Evolutionary conservation across 2,888 invertebrate species (phyloP).

Genomic region (Drosophila paramelanica): DNA sequence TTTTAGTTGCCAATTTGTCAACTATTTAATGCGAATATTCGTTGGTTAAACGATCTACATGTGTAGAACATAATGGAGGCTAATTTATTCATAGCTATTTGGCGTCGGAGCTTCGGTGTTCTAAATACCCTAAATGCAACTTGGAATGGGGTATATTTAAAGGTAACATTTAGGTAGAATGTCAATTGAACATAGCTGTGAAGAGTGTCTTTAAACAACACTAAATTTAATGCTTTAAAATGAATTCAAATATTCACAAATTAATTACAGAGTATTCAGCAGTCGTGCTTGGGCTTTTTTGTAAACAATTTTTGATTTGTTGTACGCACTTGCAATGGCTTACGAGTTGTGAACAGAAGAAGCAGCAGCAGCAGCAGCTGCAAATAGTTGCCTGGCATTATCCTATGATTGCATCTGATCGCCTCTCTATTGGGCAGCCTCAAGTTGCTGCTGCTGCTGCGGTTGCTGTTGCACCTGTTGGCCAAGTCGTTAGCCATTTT

Average conservation of each 20-base stretch:
- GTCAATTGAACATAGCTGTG: too few species aligned
- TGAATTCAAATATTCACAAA: too few species aligned
- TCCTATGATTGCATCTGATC: slow-evolving; percentile 37
- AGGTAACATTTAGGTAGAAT: too few species aligned
- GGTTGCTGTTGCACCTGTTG: slow-evolving; percentile 55
- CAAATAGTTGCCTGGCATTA: slow-evolving; percentile 32
- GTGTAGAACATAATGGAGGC: slow-evolving; percentile 63
- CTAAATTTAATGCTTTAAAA: neutral
- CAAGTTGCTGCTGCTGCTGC: slow-evolving; percentile 13
- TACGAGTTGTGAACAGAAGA: slow-evolving; percentile 18
- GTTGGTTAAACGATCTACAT: slow-evolving; percentile 51
- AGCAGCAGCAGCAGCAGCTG: slow-evolving; percentile 39
- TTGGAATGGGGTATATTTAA: neutral
- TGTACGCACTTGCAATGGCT: slow-evolving; percentile 19
- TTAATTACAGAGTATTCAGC: slow-evolving; percentile 4
- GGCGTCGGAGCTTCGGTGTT: neutral
- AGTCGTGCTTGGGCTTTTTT: neutral
- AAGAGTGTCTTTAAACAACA: too few species aligned
- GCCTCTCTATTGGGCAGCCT: slow-evolving; percentile 24
- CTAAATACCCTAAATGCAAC: slow-evolving; percentile 3
- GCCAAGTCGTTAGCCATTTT: slow-evolving; percentile 53
- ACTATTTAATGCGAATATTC: slow-evolving; percentile 61
- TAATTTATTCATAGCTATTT: slow-evolving; percentile 65
- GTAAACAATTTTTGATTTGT: slow-evolving; percentile 22
- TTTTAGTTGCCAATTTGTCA: slow-evolving; percentile 64